Percentiles rank a stretch among this genome's conserved stretches.
phyloP scores from a whole-genome alignment of 2,888 invertebrate species.

The Apodemia hepburni region DNA sequence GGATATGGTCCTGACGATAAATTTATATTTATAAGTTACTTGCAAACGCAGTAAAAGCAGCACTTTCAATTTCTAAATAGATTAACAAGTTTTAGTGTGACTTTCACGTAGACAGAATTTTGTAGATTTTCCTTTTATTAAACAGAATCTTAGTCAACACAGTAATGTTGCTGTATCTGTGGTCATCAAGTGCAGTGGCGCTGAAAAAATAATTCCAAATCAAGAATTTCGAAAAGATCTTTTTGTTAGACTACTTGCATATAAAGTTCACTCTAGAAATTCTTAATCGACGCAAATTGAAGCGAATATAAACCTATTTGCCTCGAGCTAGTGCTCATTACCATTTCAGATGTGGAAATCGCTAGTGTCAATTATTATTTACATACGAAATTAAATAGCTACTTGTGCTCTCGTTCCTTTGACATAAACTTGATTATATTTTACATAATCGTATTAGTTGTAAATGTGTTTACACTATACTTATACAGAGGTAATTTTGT shows the following conservation, averaged over 20 bases:
- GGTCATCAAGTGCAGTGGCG: not conserved
- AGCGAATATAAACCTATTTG: slow-evolving; percentile 13
- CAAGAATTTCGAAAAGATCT: not conserved
- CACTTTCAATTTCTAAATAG: no score
- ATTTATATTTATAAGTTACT: no score
- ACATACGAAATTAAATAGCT: slow-evolving; percentile 11
- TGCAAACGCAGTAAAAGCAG: no score
- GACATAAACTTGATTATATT: not conserved
- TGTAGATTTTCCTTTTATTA: no score
- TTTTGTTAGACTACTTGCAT: not conserved
- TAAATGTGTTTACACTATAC: not conserved
- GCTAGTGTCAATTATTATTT: slow-evolving; percentile 10
- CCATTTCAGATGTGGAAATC: slow-evolving; percentile 11
- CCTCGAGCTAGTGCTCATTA: slow-evolving; percentile 8
- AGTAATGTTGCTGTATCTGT: no score
- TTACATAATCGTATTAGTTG: not conserved
- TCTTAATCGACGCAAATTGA: slow-evolving; percentile 9
- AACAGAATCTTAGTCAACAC: no score
- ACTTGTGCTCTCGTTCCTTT: not conserved
- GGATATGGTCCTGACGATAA: no score
- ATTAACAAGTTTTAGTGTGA: no score
- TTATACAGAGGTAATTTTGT: no score
- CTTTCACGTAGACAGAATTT: no score
- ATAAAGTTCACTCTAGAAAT: slow-evolving; percentile 7
- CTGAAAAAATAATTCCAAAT: not conserved